Percentiles rank a stretch among this genome's conserved stretches.
phyloP scores from a whole-genome alignment of 2,797 vertebrate genomes.

The Hypotaenidia philippensis region DNA sequence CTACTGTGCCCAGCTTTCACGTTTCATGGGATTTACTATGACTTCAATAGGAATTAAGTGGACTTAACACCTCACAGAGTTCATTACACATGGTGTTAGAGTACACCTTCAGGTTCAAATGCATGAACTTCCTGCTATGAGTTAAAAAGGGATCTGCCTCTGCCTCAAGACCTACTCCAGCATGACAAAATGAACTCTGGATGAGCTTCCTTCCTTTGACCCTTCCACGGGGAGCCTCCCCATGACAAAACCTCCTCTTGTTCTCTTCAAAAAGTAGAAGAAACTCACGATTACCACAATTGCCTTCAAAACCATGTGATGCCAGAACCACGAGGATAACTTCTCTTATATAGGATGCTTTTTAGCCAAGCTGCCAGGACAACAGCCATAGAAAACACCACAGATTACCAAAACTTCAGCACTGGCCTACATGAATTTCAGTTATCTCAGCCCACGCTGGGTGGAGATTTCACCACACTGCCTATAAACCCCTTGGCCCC shows the following conservation, averaged over 20 bases:
- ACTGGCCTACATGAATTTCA: not conserved
- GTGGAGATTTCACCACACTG: not conserved
- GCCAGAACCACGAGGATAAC: not conserved
- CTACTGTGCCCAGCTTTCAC: conserved; percentile 11
- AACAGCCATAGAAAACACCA: not conserved
- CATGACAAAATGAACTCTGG: not conserved
- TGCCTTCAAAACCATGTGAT: accelerated
- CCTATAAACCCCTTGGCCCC: not conserved
- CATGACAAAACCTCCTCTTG: not conserved
- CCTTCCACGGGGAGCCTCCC: not conserved
- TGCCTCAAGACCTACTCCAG: not conserved
- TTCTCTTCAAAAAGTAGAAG: not conserved
- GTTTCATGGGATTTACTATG: conserved; percentile 1
- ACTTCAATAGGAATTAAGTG: conserved; percentile 19
- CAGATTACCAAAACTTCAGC: not conserved
- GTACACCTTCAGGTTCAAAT: not conserved
- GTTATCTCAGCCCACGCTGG: not conserved
- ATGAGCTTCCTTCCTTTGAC: not conserved
- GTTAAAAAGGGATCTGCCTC: not conserved
- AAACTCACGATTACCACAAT: not conserved
- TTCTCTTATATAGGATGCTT: not conserved
- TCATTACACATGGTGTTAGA: not conserved
- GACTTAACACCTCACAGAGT: not conserved
- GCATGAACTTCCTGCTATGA: not conserved
- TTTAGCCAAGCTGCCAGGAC: not conserved